phyloP scores from a whole-genome alignment of 2,888 invertebrate species.

The Azorinus chamasolen region DNA sequence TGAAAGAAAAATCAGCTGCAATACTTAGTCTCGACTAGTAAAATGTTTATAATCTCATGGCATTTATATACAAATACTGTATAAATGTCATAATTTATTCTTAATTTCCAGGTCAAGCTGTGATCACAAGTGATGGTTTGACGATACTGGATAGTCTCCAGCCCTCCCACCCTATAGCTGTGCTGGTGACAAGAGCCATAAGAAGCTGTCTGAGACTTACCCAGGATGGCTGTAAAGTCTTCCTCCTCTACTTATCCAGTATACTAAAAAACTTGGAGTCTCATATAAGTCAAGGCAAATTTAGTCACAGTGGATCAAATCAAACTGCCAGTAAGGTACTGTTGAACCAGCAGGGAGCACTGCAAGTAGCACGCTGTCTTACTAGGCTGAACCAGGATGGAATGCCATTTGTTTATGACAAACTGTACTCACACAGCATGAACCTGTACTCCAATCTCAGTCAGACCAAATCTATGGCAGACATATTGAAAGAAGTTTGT shows the following conservation, averaged over 20 bases:
- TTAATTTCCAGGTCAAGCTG: slow-evolving; percentile 63
- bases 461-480: background rate
- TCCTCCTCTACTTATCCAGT: slow-evolving; percentile 64
- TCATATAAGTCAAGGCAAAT: slow-evolving; percentile 26
- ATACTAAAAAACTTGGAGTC: slow-evolving; percentile 22
- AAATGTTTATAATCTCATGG: no score
- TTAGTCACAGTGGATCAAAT: slow-evolving; percentile 26
- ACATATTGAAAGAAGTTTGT: slow-evolving; percentile 30
- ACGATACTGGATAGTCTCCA: slow-evolving; percentile 71
- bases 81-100: no score
- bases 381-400: background rate
- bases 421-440: background rate
- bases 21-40: no score
- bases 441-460: background rate
- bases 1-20: no score
- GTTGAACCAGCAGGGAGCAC: background rate
- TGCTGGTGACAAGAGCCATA: slow-evolving; percentile 63
- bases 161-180: slow-evolving; percentile 75
- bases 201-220: slow-evolving; percentile 40
- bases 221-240: slow-evolving; percentile 72
- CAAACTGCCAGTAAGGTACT: background rate
- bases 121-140: slow-evolving; percentile 69
- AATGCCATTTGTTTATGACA: slow-evolving; percentile 17
- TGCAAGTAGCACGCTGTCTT: slow-evolving; percentile 23
- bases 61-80: no score